A percentile compares a stretch with the other conserved stretches of the same genome.
Evolutionary conservation across 2,113 vertebrate species (phyloP).

Genomic region (Trochalopteron elliotii): DNA sequence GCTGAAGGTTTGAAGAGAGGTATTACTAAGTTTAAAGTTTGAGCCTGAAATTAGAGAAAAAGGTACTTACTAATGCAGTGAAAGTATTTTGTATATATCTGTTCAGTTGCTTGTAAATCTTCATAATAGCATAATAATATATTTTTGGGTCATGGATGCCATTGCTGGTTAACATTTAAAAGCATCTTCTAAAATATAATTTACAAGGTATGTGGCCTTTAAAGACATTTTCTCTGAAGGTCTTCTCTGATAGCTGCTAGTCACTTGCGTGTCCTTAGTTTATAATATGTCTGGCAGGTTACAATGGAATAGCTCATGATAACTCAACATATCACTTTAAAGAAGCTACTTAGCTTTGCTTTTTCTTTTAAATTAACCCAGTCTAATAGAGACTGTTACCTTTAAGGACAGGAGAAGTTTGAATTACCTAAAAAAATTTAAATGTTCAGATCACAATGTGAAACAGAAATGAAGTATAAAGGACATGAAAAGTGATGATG

Average conservation of each 20-base stretch:
- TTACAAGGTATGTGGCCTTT: not conserved
- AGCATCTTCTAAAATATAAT: not conserved
- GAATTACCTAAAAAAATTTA: not conserved
- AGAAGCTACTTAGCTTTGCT: not conserved
- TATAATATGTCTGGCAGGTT: not conserved
- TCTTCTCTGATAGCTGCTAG: not conserved
- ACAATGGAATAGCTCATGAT: not conserved
- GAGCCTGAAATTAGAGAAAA: not conserved
- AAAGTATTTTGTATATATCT: not conserved
- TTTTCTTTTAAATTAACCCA: not conserved
- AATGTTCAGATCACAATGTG: not conserved
- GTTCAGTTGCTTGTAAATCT: not conserved
- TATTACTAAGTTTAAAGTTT: not conserved
- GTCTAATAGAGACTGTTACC: not conserved
- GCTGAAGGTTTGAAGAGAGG: not conserved
- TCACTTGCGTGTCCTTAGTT: not conserved
- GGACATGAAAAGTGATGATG: not conserved
- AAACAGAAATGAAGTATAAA: not conserved
- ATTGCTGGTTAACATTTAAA: not conserved
- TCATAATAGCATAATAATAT: not conserved
- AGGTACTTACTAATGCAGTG: not conserved
- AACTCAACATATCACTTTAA: not conserved
- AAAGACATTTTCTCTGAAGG: conserved; percentile 1
- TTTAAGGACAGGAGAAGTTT: not conserved
- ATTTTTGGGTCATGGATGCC: not conserved